Evolutionary conservation across 2,797 vertebrate genomes (phyloP), one percentile per base, ranked within the genome.

Genomic region (Dryobates pubescens): DNA sequence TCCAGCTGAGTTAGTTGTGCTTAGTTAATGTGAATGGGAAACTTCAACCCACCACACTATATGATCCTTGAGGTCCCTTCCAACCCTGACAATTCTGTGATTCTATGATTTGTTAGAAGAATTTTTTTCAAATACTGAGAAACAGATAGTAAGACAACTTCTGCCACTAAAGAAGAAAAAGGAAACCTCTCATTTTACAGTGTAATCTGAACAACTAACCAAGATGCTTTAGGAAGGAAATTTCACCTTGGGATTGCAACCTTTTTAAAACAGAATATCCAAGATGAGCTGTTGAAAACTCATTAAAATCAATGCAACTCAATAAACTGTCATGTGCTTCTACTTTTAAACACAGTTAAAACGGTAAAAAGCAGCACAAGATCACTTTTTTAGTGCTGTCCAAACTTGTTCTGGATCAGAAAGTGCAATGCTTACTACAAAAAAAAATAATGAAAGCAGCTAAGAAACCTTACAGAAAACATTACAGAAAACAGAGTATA

Each of bases 371-470:
- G 36, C 68, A 92, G 36, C 54, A 91, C 26, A 86, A 88, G 94
- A 91, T 86, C 51, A 87, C 41, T 64, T 93, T 94, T 96, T 93
- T 95, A 94, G 89, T 84, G 76, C 65, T 92, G 86, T 90, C 78
- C 95, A 89, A 93, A 91, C 47, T 92, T 92, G 86, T 89, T 88
- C 47, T 89, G 93, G 90, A 87, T 96, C 92, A 94, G 92, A 88
- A 93, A 94, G 86, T 86, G 90, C 94, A 96, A 95, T 80, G 68
- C 92, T 96, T 84, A 86, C 72, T 61, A 67, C 85, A 64, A 80
- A 89, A 96, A 96, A 97, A 96, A 97, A 96, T 76, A 96, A 92
- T 78, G 81, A 94, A 96, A 95, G 49, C 88, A 96, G 93, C 61
- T 91, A 96, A 94, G 90, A 79, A 87, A 90, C 86, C 77, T 92